phyloP scores from a whole-genome alignment of 2,113 vertebrate species.

The Gallinago jamesoni region DNA sequence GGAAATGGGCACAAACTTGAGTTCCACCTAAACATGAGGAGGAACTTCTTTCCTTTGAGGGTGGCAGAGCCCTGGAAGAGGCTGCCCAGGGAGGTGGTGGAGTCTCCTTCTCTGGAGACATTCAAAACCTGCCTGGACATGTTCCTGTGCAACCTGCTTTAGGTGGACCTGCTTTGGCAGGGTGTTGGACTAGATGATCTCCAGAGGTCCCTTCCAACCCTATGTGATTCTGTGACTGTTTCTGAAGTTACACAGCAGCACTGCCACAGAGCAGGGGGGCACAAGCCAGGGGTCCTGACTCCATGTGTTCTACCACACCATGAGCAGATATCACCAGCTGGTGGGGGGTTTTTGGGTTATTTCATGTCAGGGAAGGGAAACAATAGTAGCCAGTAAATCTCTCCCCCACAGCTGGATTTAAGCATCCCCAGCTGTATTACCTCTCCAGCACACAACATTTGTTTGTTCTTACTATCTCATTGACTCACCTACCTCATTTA shows the following conservation, averaged over 20 bases:
- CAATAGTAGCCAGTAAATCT: not conserved
- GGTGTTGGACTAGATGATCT: no score
- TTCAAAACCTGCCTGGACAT: no score
- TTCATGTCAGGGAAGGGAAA: not conserved
- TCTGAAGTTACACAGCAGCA: not conserved
- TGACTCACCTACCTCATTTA: not conserved
- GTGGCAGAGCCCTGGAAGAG: no score
- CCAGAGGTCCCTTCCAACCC: no score
- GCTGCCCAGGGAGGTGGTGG: no score
- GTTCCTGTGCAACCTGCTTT: no score
- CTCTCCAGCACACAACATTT: not conserved
- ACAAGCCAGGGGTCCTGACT: not conserved
- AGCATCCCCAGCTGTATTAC: not conserved
- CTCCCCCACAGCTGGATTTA: not conserved
- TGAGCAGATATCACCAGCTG: not conserved
- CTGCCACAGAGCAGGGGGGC: not conserved
- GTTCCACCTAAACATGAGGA: no score
- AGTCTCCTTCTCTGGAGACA: no score
- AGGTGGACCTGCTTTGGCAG: no score
- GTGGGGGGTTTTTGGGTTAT: not conserved
- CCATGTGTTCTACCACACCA: rapidly evolving
- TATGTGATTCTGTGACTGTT: no score
- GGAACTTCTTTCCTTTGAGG: no score
- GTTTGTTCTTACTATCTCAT: not conserved
- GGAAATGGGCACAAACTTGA: no score